Evolutionary conservation across 1,140 invertebrate genomes (phyloP), one percentile per base, ranked within the genome.

Genomic region (Asobara japonica): DNA sequence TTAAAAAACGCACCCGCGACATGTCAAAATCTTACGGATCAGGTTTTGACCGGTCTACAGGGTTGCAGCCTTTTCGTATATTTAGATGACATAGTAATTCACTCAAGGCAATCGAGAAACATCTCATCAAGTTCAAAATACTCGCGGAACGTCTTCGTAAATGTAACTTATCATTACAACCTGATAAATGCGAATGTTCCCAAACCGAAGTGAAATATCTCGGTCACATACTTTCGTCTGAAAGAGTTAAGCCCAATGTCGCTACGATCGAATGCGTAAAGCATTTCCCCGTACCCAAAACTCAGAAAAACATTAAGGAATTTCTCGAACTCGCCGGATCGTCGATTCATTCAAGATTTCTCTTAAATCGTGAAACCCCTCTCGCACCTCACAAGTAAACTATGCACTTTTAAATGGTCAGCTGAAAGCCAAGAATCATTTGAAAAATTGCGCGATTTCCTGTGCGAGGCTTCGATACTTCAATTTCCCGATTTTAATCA

Each of bases 261-360:
- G 11, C 60, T 75, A 4, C 89, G 88, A 83, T 78, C 87, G 67
- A 69, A 56, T 74, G 78, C 1, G 69, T 89, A 8, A 67, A 74
- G 72, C 76, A 88, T 16, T 88, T 82, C 72, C 83, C 86, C 10
- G 62, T 31, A 25, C 85, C 87, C 18, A 84, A 76, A 75, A 84
- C 77, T 65, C 2, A 56, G 4, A 84, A 86, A 66, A 76, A 87
- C 30, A 73, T 88, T 22, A 83, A 84, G 81, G 64, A 74, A 51
- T 89, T 89, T 74, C 61, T 89, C 61, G 88, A 88, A n/a, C 70
- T 89, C 6, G 68, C 69, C 5, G 79, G 82, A 11, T 69, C 25
- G 86, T 25, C 75, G 78, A 74, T 88, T 87, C 72, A 83, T 89
- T 20, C n/a, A 56, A 13, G 62, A 80, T 51, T 88, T 84, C 67